A percentile compares a stretch with the other conserved stretches of the same genome.
Conservation (phyloP, 2,113 vertebrate genomes). For the Eretmodus cyanostictus region DNA sequence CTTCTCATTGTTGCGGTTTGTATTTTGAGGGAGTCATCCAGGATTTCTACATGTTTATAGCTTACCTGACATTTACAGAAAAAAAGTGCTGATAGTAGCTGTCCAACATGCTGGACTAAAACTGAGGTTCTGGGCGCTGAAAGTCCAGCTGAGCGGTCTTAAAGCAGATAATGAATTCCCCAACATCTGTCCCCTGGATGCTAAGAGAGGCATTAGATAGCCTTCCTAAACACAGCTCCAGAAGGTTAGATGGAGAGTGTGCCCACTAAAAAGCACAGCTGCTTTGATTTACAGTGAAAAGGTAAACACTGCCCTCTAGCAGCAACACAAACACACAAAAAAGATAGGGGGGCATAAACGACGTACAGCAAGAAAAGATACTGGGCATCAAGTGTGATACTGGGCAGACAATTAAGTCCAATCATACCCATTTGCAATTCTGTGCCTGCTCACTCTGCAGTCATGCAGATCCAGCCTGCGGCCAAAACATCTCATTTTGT, state of each 20-base stretch:
- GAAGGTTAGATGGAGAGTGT: not conserved
- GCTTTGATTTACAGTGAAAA: not conserved
- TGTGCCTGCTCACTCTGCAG: not conserved
- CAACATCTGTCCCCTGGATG: conserved; percentile 12
- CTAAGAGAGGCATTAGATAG: not conserved
- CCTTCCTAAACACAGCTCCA: not conserved
- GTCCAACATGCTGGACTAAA: not conserved
- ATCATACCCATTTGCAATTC: not conserved
- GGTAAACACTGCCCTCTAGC: not conserved
- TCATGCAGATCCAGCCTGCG: not conserved
- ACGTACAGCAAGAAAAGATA: not conserved
- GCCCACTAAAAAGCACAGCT: not conserved
- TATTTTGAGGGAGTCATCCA: not conserved
- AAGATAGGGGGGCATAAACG: not conserved
- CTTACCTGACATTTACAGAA: not conserved
- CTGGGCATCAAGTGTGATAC: not conserved
- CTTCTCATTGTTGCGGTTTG: not conserved
- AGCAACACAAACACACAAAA: not conserved
- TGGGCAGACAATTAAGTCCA: not conserved
- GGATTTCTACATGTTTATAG: not conserved
- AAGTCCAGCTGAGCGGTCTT: conserved; percentile 12
- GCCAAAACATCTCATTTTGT: not conserved
- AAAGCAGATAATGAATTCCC: conserved; percentile 5
- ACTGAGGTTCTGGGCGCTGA: not conserved
- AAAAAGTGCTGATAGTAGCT: not conserved